These are phyloP conservation scores for Dreissena rostriformis DNA, from an alignment of 1,140 invertebrate genomes.

Conservation along the genomic window DNA sequence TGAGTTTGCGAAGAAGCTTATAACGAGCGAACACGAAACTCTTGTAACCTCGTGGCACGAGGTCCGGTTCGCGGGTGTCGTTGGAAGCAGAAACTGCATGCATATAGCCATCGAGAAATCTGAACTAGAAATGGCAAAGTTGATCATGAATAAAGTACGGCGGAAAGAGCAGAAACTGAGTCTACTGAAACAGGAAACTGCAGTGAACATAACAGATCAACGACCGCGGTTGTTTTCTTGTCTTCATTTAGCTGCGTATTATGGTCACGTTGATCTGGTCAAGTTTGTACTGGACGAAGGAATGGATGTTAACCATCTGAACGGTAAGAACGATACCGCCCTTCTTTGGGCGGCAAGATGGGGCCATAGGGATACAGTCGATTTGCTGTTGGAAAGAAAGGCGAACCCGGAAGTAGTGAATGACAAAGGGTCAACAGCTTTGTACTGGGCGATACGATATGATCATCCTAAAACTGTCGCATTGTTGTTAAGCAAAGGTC, in stretches of 20 bases:
- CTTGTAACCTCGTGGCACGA: conserved; percentile 60
- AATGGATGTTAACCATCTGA: conserved; percentile 70
- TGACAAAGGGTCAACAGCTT: conserved; percentile 79
- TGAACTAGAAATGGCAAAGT: conserved; percentile 63
- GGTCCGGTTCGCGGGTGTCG: conserved; percentile 49
- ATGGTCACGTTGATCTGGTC: conserved; percentile 71
- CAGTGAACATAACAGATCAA: conserved; percentile 74
- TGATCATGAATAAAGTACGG: conserved; percentile 60
- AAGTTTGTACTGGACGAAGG: conserved; percentile 65
- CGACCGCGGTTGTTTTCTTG: conserved; percentile 74
- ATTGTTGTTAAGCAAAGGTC: conserved; percentile 66
- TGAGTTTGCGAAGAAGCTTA: conserved; percentile 55
- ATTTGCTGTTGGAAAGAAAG: conserved; percentile 56
- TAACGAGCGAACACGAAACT: conserved; percentile 52
- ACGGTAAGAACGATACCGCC: conserved; percentile 76
- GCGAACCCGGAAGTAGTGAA: conserved; percentile 73
- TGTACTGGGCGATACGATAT: conserved; percentile 79
- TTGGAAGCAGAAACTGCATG: conserved; percentile 66
- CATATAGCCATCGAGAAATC: conserved; percentile 70
- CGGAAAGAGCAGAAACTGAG: conserved; percentile 34
- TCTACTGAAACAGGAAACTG: conserved; percentile 70
- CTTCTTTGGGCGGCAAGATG: conserved; percentile 77
- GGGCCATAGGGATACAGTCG: conserved; percentile 65
- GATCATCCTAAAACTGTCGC: conserved; percentile 69
- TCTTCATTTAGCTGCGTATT: conserved; percentile 73